Percentiles rank a stretch among this genome's conserved stretches.
Conservation (phyloP, 2,888 invertebrate species). For the Pachliopta kotzebuea region DNA sequence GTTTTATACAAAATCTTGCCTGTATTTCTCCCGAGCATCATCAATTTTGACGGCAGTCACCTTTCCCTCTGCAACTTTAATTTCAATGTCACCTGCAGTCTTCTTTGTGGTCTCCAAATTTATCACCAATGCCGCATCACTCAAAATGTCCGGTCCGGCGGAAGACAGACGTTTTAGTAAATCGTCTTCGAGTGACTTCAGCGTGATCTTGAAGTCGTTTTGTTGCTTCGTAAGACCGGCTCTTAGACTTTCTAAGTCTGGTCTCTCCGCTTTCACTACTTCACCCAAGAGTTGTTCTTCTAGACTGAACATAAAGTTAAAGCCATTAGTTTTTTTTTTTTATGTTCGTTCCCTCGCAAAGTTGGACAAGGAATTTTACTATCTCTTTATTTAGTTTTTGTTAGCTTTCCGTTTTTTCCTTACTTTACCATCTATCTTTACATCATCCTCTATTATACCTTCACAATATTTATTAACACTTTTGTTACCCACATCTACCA, state of each 20-base stretch:
- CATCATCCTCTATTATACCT: too few species aligned
- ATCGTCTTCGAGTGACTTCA: slow-evolving; percentile 95
- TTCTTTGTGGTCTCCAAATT: slow-evolving; percentile 96
- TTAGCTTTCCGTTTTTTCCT: too few species aligned
- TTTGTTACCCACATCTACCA: too few species aligned
- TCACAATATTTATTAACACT: too few species aligned
- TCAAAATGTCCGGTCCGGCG: slow-evolving; percentile 94
- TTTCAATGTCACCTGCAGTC: slow-evolving; percentile 94
- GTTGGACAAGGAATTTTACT: too few species aligned
- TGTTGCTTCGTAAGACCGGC: slow-evolving; percentile 93
- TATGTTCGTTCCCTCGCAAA: too few species aligned
- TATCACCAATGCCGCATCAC: slow-evolving; percentile 93
- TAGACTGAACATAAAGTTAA: slow-evolving; percentile 63
- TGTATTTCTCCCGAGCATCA: slow-evolving; percentile 93
- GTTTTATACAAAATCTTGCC: slow-evolving; percentile 51
- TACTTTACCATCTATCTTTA: too few species aligned
- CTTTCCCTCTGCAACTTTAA: slow-evolving; percentile 93
- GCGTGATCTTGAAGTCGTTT: slow-evolving; percentile 95
- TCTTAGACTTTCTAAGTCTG: slow-evolving; percentile 92
- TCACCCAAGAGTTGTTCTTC: slow-evolving; percentile 96
- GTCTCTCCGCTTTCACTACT: slow-evolving; percentile 95
- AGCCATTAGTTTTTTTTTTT: neutral
- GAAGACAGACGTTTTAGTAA: slow-evolving; percentile 91
- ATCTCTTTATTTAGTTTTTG: too few species aligned
- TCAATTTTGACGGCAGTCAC: slow-evolving; percentile 93